These are phyloP conservation scores for Drosophila sechellia DNA, from an alignment of 1,140 invertebrate species.

Conservation along the genomic window DNA sequence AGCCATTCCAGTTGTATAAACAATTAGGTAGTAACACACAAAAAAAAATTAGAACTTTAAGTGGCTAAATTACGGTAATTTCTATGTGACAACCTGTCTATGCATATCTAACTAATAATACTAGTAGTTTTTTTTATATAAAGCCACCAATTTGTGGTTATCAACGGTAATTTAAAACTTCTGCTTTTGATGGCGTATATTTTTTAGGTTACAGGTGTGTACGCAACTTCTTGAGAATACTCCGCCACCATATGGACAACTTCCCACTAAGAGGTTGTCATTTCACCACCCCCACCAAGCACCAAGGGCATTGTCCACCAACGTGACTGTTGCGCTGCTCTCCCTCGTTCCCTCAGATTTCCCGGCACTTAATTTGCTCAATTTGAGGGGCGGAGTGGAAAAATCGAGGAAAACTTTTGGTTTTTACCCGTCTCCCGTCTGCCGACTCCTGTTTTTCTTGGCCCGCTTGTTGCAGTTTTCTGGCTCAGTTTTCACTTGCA, in stretches of 20 bases:
- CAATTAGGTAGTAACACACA: too few species aligned
- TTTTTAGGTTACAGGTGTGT: neutral
- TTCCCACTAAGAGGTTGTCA: constrained; percentile 47
- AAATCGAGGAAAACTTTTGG: constrained; percentile 45
- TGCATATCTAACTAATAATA: too few species aligned
- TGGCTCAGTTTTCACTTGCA: constrained; percentile 40
- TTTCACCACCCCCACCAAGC: constrained; percentile 8
- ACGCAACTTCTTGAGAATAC: neutral
- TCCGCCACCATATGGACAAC: constrained; percentile 31
- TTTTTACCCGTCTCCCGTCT: neutral
- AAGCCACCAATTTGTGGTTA: too few species aligned
- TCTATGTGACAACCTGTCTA: too few species aligned
- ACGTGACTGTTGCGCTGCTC: constrained; percentile 29
- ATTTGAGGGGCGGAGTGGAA: constrained; percentile 40
- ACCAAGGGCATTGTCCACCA: constrained; percentile 15
- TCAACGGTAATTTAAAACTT: too few species aligned
- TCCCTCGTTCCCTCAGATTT: constrained; percentile 20
- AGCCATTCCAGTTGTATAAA: neutral
- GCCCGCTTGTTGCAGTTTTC: constrained; percentile 58
- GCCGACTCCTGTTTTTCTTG: constrained; percentile 1
- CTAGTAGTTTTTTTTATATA: too few species aligned
- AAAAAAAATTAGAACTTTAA: too few species aligned
- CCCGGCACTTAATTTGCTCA: constrained; percentile 73
- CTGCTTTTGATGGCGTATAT: neutral
- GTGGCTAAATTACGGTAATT: too few species aligned